These are phyloP conservation scores for Apis florea DNA, from an alignment of 1,140 invertebrate species.

Conservation along the genomic window DNA sequence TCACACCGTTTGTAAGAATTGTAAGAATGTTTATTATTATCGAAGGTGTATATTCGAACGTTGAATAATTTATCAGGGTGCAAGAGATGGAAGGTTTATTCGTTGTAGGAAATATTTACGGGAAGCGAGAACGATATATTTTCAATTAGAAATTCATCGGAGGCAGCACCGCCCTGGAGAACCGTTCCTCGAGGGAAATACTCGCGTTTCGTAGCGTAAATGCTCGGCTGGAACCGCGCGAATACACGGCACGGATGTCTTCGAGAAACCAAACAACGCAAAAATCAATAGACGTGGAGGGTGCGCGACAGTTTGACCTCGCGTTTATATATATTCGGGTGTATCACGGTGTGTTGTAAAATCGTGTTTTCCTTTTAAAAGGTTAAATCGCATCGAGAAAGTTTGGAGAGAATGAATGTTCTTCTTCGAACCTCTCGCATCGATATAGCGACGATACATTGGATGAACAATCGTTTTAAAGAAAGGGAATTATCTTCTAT, in stretches of 20 bases:
- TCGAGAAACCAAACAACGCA: slow-evolving; percentile 48
- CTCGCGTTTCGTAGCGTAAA: slow-evolving; percentile 48
- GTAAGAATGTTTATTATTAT: too few species aligned
- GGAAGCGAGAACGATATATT: slow-evolving; percentile 14
- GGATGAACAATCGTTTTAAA: too few species aligned
- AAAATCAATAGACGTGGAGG: slow-evolving; percentile 34
- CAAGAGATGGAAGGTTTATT: neutral
- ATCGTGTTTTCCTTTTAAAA: too few species aligned
- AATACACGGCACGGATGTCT: slow-evolving; percentile 47
- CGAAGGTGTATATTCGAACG: too few species aligned
- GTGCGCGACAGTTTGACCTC: neutral
- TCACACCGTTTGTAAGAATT: too few species aligned
- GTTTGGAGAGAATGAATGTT: too few species aligned
- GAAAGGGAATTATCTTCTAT: too few species aligned
- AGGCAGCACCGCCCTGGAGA: neutral
- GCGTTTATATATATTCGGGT: neutral
- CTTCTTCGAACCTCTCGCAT: too few species aligned
- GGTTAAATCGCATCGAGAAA: too few species aligned
- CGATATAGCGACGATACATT: too few species aligned
- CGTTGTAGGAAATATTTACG: neutral
- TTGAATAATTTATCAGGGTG: too few species aligned
- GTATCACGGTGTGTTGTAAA: neutral
- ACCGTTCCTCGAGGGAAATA: slow-evolving; percentile 57
- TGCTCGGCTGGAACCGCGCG: slow-evolving; percentile 34
- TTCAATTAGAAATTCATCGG: slow-evolving; percentile 62